Percentiles rank a stretch among this genome's conserved stretches.
Conservation (phyloP, 2,113 vertebrate species). For the Emydura subglobosa region DNA sequence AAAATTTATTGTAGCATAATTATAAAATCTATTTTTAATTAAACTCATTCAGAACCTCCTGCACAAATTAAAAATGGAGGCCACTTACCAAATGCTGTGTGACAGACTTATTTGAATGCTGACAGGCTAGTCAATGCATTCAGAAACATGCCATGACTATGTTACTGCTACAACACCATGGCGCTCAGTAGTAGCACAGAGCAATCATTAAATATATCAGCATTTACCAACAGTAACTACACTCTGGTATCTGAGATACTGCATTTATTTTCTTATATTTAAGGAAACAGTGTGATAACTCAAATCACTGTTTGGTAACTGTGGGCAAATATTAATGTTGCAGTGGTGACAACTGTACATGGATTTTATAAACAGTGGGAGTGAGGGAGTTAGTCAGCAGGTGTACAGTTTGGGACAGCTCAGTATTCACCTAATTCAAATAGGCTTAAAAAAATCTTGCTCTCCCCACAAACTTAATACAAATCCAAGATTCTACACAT, state of each 20-base stretch:
- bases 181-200: not conserved
- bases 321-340: not conserved
- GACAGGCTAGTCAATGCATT: not conserved
- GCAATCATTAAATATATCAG: not conserved
- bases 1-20: not conserved
- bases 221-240: not conserved
- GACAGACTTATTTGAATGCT: fast-evolving
- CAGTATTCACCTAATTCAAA: not conserved
- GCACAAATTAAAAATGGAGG: not conserved
- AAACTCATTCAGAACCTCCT: not conserved
- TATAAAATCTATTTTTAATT: not conserved
- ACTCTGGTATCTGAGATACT: not conserved
- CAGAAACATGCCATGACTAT: not conserved
- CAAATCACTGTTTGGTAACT: not conserved
- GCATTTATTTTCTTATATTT: not conserved
- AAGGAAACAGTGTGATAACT: not conserved
- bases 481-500: not conserved
- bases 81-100: not conserved
- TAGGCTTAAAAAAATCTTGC: not conserved
- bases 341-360: not conserved
- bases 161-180: not conserved
- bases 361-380: not conserved
- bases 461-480: not conserved
- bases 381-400: not conserved
- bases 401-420: not conserved